Evolutionary conservation across 1,140 invertebrate genomes (phyloP).

Genomic region (Neotoxoptera formosana): DNA sequence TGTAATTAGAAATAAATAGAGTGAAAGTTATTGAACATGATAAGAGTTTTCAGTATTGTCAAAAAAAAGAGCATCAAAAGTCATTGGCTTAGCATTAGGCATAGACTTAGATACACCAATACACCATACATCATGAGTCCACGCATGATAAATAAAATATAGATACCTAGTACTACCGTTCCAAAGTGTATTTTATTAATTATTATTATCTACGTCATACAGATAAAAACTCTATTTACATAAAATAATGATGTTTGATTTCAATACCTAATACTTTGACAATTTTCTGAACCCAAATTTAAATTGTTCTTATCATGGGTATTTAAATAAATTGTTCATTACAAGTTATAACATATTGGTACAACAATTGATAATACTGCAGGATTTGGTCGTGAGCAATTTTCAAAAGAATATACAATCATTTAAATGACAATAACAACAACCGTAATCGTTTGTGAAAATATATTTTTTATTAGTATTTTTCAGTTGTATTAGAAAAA

Average conservation of each 20-base stretch:
- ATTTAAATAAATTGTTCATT: background rate
- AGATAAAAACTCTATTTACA: background rate
- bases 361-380: background rate
- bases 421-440: no score
- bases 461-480: background rate
- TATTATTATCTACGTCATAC: background rate
- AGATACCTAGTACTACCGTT: background rate
- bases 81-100: background rate
- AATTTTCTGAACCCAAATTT: background rate
- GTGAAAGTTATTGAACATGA: background rate
- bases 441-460: no score
- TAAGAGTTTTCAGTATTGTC: background rate
- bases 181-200: background rate
- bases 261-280: background rate
- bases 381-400: no score
- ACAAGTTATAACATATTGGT: background rate
- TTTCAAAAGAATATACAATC: no score
- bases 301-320: background rate
- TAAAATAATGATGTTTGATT: background rate
- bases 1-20: background rate
- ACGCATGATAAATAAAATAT: background rate
- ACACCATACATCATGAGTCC: no score
- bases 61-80: background rate
- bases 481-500: no score
- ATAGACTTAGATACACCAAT: no score